Base-by-base conservation (phyloP, 2,888 invertebrate genomes). In the Athetis lepigone region DNA sequence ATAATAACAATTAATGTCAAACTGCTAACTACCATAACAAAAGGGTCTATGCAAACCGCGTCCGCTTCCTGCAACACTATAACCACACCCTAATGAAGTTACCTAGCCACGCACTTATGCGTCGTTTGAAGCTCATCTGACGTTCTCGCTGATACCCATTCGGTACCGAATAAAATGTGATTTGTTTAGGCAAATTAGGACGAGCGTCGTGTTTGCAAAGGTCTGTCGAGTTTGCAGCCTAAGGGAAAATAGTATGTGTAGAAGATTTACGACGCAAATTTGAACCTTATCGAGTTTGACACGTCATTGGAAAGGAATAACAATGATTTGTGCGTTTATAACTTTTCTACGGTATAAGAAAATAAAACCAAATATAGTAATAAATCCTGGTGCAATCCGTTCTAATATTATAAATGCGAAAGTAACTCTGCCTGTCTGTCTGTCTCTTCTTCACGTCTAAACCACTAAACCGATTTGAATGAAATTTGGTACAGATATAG, bases 71-170 rank as follows among this genome's bases (percentile, higher is more conserved):
- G 23, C 16, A 4, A 2, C 11, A 29, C 1, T 4, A 37, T n/a
- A 0, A 9, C 2, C 16, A 2, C 5, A 50, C 1, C n/a, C 36
- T 37, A 16, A 65, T 54, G 37, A 40, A 21, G 72, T 77, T 71
- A 75, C 73, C 65, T 73, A 68, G 77, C 63, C 51, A 64, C 61
- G 72, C 63, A 68, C 68, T 78, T 77, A 82, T 73, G 58, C 52
- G 65, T 50, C 70, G 42, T 78, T 69, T 46, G 45, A 27, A 60
- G 19, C 71, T 59, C 78, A 70, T 65, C 51, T 37, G 54, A 33
- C 73, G 57, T 55, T 65, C n/a, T 66, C 47, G 45, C 39, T 37
- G 42, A 58, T 71, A 61, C 45, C 56, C 47, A 60, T 75, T 66
- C 7, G 29, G 49, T 18, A 46, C 39, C n/a, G 52, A 70, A 78